Conservation (phyloP, 30 jellyfish, hydroid and myxozoan species). For the Turritopsis dohrnii region DNA sequence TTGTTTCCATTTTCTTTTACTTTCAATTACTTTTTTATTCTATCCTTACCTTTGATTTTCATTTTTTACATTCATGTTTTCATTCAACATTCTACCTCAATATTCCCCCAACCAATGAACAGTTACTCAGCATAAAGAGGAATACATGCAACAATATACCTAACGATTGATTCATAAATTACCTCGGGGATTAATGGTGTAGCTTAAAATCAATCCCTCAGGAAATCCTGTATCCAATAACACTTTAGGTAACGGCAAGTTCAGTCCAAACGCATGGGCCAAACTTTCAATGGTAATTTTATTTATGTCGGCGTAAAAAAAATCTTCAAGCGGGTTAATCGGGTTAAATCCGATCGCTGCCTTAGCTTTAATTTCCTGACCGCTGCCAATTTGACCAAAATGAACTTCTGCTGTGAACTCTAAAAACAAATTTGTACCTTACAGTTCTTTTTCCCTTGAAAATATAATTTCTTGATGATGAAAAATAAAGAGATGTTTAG, state of each 20-base stretch:
- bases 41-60: too few species aligned
- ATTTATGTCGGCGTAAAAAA: slow-evolving; percentile 50
- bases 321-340: slow-evolving; percentile 43
- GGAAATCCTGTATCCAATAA: slow-evolving; percentile 77
- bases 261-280: slow-evolving; percentile 56
- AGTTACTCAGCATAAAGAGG: background rate
- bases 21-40: too few species aligned
- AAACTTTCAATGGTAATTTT: slow-evolving; percentile 40
- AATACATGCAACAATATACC: background rate
- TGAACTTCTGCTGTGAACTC: slow-evolving; percentile 64
- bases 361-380: slow-evolving; percentile 60
- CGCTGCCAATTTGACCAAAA: slow-evolving; percentile 77
- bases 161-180: background rate
- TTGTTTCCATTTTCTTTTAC: too few species aligned
- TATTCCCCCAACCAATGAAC: too few species aligned
- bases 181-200: slow-evolving; percentile 71
- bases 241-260: slow-evolving; percentile 51
- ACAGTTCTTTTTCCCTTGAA: too few species aligned
- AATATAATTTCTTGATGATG: too few species aligned
- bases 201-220: slow-evolving; percentile 67
- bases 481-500: too few species aligned
- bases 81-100: too few species aligned
- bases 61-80: too few species aligned
- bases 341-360: slow-evolving; percentile 62
- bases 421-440: too few species aligned